These are phyloP conservation scores for Indri indri DNA, from an alignment of 2,113 vertebrate species.

Conservation along the genomic window DNA sequence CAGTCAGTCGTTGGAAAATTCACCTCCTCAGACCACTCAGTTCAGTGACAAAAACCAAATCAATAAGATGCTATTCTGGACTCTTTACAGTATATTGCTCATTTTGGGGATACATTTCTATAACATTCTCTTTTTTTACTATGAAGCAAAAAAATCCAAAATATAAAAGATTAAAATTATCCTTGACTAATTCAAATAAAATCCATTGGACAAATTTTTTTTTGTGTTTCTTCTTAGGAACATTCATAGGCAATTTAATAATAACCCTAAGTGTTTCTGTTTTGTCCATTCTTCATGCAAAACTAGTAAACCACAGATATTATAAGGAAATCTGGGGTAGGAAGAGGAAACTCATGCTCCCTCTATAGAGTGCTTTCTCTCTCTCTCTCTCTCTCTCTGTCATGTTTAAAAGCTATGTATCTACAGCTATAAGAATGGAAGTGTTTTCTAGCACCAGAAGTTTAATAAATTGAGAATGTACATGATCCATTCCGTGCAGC, in stretches of 20 bases:
- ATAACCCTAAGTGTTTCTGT: neutral
- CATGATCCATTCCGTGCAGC: neutral
- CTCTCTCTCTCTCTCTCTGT: neutral
- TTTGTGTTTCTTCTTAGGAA: neutral
- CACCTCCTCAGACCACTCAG: neutral
- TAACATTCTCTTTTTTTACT: neutral
- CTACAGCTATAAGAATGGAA: neutral
- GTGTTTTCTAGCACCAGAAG: neutral
- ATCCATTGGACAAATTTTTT: neutral
- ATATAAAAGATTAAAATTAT: neutral
- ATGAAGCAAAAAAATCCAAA: neutral
- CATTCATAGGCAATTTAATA: constrained; percentile 19
- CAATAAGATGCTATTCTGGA: neutral
- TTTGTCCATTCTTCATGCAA: neutral
- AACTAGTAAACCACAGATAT: constrained; percentile 2
- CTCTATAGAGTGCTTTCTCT: neutral
- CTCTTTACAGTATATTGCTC: neutral
- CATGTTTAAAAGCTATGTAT: neutral
- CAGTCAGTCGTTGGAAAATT: neutral
- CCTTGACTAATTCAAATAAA: constrained; percentile 36
- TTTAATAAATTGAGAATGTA: constrained; percentile 28
- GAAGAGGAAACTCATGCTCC: neutral
- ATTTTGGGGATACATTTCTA: neutral
- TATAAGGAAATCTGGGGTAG: neutral
- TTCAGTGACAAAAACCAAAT: constrained; percentile 5